phyloP scores from a whole-genome alignment of 2,888 invertebrate genomes.

The Onchidella celtica region DNA sequence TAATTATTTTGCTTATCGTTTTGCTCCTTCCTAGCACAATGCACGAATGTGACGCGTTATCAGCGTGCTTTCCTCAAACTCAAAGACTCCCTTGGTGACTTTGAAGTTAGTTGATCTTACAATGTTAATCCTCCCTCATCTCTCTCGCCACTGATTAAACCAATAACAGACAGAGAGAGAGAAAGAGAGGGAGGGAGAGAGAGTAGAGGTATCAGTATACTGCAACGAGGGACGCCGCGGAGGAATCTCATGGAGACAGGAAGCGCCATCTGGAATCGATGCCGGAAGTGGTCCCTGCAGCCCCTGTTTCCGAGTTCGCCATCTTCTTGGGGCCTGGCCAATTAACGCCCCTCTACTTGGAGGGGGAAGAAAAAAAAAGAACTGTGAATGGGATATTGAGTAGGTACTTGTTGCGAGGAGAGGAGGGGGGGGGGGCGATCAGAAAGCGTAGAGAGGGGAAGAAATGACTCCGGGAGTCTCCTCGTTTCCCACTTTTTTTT shows the following conservation, averaged over 20 bases:
- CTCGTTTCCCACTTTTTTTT: no score
- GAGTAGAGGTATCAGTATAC: neutral
- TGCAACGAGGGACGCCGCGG: neutral
- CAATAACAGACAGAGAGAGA: neutral
- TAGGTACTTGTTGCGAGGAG: no score
- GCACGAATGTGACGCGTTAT: no score
- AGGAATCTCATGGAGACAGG: neutral
- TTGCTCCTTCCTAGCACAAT: no score
- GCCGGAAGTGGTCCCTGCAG: neutral
- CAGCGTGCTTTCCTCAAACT: no score
- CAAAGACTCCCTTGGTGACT: no score
- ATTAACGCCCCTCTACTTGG: neutral
- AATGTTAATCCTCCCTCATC: neutral
- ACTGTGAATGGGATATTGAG: no score
- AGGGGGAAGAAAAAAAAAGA: neutral
- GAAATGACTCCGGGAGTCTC: no score
- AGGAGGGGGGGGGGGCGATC: no score
- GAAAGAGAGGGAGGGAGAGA: conserved; percentile 35
- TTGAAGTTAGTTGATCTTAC: no score
- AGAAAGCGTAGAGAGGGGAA: no score
- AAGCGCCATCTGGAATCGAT: neutral
- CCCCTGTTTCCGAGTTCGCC: neutral
- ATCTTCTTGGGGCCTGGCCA: neutral
- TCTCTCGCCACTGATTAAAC: conserved; percentile 18
- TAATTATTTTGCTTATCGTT: no score